Conservation (phyloP, 2,113 vertebrate genomes). For the Ciconia boyciana region DNA sequence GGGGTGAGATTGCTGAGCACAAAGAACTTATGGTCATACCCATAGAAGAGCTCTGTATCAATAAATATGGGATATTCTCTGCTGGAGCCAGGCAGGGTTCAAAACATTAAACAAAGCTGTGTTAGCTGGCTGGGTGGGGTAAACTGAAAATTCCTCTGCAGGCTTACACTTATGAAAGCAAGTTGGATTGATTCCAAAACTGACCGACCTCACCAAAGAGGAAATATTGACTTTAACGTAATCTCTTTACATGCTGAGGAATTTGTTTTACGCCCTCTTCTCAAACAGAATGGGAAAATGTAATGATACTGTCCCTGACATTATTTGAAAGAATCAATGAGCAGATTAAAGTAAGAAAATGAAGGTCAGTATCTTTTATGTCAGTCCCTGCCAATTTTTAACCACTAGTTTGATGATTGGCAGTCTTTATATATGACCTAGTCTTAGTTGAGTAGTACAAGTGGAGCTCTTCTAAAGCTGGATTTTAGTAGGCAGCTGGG, state of each 20-base stretch:
- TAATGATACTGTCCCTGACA: not conserved
- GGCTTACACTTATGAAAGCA: not conserved
- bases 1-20: not conserved
- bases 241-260: not conserved
- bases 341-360: not conserved
- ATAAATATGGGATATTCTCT: slow-evolving; percentile 10
- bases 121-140: not conserved
- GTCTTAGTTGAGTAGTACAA: not conserved
- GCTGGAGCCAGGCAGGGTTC: not conserved
- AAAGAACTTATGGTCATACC: not conserved
- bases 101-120: slow-evolving; percentile 22
- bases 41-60: not conserved
- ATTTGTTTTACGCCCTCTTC: not conserved
- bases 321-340: not conserved
- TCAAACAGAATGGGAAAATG: not conserved
- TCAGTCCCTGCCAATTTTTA: not conserved
- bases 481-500: not conserved
- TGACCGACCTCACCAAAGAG: not conserved
- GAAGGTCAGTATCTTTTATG: not conserved
- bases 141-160: not conserved
- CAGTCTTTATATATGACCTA: not conserved
- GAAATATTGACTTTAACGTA: slow-evolving; percentile 23
- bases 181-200: not conserved
- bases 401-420: not conserved
- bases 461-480: not conserved